Conservation (phyloP, 2,797 vertebrate genomes). For the Rhabdomys pumilio region DNA sequence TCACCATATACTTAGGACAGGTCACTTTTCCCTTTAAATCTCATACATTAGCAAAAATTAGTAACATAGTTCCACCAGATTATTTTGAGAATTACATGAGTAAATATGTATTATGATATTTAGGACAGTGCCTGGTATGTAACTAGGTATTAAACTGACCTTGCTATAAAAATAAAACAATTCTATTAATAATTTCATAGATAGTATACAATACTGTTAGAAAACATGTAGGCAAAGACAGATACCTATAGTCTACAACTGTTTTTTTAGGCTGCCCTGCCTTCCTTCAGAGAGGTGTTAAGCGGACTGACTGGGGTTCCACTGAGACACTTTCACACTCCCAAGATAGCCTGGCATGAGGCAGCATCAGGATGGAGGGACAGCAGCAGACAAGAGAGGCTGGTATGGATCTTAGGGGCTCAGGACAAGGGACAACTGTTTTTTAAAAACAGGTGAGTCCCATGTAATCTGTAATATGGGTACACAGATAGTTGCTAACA, state of each 20-base stretch:
- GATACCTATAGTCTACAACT: not conserved
- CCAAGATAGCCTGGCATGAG: not conserved
- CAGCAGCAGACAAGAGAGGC: not conserved
- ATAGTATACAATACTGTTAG: not conserved
- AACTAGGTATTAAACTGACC: not conserved
- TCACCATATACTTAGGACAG: not conserved
- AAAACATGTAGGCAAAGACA: slow-evolving; percentile 22
- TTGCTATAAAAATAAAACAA: slow-evolving; percentile 25
- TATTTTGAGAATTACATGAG: not conserved
- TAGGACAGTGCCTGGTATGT: not conserved
- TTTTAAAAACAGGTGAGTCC: slow-evolving; percentile 1
- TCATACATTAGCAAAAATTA: slow-evolving; percentile 41
- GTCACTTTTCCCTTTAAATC: not conserved
- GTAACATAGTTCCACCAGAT: not conserved
- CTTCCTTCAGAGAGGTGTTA: not conserved
- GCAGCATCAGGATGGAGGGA: not conserved
- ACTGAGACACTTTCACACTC: not conserved
- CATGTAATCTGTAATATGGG: slow-evolving; percentile 41
- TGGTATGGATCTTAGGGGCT: not conserved
- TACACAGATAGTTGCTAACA: not conserved
- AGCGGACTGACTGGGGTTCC: not conserved
- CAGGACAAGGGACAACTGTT: not conserved
- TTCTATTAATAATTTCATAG: slow-evolving; percentile 38
- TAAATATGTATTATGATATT: not conserved
- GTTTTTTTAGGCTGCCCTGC: not conserved